phyloP scores from a whole-genome alignment of 2,888 invertebrate species.

The Melanophora roralis region DNA sequence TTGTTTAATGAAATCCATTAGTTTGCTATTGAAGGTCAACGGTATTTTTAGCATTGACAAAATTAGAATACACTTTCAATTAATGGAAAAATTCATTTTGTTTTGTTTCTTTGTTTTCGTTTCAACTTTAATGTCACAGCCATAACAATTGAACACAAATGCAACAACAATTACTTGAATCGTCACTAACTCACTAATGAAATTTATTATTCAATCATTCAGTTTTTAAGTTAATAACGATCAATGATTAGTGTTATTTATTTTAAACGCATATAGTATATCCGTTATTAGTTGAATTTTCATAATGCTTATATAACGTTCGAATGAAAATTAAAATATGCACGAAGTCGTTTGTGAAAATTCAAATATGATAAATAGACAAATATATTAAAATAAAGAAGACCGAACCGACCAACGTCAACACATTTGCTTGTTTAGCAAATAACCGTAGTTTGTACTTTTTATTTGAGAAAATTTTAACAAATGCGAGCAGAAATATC shows the following conservation, averaged over 20 bases:
- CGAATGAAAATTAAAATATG: conserved; percentile 43
- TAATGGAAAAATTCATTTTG: conserved; percentile 24
- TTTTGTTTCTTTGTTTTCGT: conserved; percentile 36
- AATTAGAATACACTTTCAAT: conserved; percentile 4
- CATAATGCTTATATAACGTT: conserved; percentile 56
- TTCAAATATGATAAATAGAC: conserved; percentile 52
- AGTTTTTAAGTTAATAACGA: conserved; percentile 11
- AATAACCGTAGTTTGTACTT: conserved; percentile 37
- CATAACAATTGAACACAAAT: conserved; percentile 34
- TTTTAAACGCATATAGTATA: background rate
- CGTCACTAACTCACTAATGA: background rate
- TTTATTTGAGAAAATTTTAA: conserved; percentile 41
- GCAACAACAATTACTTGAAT: conserved; percentile 4
- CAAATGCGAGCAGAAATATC: conserved; percentile 27
- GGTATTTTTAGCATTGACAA: background rate
- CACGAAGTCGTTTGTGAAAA: conserved; percentile 49
- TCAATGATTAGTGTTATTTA: too few species aligned
- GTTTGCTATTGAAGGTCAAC: background rate
- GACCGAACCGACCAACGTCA: conserved; percentile 23
- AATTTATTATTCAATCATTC: background rate
- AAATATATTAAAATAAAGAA: conserved; percentile 36
- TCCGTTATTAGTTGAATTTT: conserved; percentile 42
- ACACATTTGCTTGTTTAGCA: conserved; percentile 39
- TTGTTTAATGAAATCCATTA: conserved; percentile 45
- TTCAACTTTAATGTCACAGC: conserved; percentile 51